Conservation (phyloP, 2,888 invertebrate species). For the Troides helena region DNA sequence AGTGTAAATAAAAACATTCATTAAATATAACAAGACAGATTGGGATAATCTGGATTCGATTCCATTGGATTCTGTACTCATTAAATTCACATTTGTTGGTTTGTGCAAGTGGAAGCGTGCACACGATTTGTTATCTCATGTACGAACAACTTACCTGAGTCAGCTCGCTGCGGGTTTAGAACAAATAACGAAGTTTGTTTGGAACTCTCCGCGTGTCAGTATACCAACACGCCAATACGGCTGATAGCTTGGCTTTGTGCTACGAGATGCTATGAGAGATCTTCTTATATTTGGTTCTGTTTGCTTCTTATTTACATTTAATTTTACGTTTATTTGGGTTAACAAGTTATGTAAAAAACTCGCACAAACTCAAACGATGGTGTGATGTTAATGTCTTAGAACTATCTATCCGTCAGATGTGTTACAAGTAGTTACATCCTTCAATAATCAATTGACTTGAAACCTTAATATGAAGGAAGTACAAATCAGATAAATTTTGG, state of each 20-base stretch:
- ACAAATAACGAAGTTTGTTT: slow-evolving; percentile 30
- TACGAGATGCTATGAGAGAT: slow-evolving; percentile 4
- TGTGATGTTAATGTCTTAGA: too few species aligned
- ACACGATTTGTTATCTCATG: slow-evolving; percentile 26
- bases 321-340: neutral
- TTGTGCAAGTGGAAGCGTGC: slow-evolving; percentile 1
- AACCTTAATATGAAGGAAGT: too few species aligned
- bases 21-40: neutral
- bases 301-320: neutral
- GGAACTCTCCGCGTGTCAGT: slow-evolving; percentile 26
- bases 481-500: too few species aligned
- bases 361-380: too few species aligned
- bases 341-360: too few species aligned
- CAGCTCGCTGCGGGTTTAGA: slow-evolving; percentile 27
- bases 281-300: slow-evolving; percentile 19
- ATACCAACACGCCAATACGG: slow-evolving; percentile 23
- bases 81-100: slow-evolving; percentile 11
- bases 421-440: too few species aligned
- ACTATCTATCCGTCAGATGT: too few species aligned
- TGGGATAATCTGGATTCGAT: neutral
- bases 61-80: neutral
- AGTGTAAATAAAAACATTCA: neutral
- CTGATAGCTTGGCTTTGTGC: slow-evolving; percentile 19
- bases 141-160: slow-evolving; percentile 23
- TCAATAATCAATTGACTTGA: too few species aligned